phyloP scores from a whole-genome alignment of 2,797 vertebrate genomes.

The Luscinia megarhynchos region DNA sequence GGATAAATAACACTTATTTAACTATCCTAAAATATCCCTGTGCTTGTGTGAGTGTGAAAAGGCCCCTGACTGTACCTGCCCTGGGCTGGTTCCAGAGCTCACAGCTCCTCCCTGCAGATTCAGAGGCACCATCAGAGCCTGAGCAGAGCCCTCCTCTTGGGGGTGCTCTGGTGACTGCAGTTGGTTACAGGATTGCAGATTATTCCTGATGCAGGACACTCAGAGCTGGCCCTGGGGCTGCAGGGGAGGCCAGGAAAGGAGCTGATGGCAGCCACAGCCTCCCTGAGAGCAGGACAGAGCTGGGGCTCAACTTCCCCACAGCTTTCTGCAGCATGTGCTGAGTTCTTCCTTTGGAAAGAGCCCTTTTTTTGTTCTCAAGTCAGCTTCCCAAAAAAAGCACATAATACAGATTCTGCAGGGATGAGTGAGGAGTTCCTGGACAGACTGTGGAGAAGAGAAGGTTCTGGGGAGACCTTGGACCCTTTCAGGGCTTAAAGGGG shows the following conservation, averaged over 20 bases:
- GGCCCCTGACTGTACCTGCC: background rate
- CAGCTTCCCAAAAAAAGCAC: fast-evolving
- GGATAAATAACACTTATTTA: background rate
- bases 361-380: background rate
- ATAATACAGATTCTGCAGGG: background rate
- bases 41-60: background rate
- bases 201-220: background rate
- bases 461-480: fast-evolving
- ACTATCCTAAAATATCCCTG: background rate
- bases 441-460: background rate
- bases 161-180: too few relatives aligned
- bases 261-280: background rate
- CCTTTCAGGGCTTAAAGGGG: fast-evolving
- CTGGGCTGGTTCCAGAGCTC: background rate
- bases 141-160: background rate
- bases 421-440: background rate
- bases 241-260: background rate
- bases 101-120: background rate
- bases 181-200: background rate
- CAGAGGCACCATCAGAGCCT: fast-evolving
- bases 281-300: background rate
- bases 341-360: background rate
- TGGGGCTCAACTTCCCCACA: background rate
- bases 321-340: background rate
- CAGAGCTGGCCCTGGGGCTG: background rate